Conservation (phyloP, 2,888 invertebrate species). For the Chaetoderma sp. region DNA sequence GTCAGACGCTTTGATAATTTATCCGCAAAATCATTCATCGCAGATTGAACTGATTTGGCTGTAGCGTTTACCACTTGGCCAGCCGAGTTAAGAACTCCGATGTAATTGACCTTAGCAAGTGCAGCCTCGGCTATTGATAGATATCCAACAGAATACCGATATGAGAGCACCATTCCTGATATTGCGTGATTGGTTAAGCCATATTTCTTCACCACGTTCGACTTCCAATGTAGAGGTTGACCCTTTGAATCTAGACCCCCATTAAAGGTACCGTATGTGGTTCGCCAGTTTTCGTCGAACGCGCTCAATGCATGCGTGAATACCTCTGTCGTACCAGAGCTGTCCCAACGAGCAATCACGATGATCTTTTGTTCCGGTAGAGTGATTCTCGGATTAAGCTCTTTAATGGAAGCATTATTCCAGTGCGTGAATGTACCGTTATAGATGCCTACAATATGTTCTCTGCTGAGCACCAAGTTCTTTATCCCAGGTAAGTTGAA, state of each 20-base stretch:
- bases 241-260: neutral
- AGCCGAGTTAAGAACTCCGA: conserved; percentile 38
- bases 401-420: conserved; percentile 48
- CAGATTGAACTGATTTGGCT: conserved; percentile 40
- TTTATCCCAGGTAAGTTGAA: conserved; percentile 47
- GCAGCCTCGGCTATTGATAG: conserved; percentile 51
- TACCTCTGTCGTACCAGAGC: conserved; percentile 60
- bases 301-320: conserved; percentile 56
- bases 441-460: conserved; percentile 60
- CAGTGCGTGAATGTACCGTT: conserved; percentile 54
- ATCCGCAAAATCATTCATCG: too few relatives aligned
- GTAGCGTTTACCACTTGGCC: conserved; percentile 42
- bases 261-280: too few relatives aligned
- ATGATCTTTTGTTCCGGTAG: conserved; percentile 48
- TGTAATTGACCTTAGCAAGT: too few relatives aligned
- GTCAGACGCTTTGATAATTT: neutral
- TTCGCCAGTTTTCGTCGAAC: conserved; percentile 53
- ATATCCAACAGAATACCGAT: conserved; percentile 56
- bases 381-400: conserved; percentile 38
- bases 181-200: conserved; percentile 49
- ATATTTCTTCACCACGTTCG: conserved; percentile 37
- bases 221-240: conserved; percentile 42
- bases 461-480: conserved; percentile 38
- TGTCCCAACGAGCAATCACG: conserved; percentile 57
- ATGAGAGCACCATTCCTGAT: conserved; percentile 49